phyloP scores from a whole-genome alignment of 2,888 invertebrate species.

The Drosophila kanekoi region DNA sequence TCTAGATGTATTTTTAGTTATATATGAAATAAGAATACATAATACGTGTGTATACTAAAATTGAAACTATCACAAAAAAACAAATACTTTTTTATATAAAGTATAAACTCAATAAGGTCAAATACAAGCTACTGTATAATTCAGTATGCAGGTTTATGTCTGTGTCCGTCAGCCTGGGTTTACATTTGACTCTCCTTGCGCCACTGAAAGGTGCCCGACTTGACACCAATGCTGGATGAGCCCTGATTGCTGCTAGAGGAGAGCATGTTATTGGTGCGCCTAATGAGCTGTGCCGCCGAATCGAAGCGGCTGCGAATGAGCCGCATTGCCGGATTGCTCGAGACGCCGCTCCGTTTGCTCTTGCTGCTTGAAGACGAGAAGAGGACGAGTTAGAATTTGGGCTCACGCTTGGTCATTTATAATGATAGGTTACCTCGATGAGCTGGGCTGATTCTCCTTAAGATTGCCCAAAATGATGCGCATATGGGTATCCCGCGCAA shows the following conservation, averaged over 20 bases:
- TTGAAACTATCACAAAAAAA: conserved; percentile 80
- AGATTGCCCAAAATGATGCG: conserved; percentile 92
- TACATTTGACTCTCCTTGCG: conserved; percentile 86
- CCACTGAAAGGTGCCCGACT: conserved; percentile 86
- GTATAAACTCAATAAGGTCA: conserved; percentile 60
- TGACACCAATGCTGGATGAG: conserved; percentile 85
- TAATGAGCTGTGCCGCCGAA: conserved; percentile 85
- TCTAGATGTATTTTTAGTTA: conserved; percentile 48
- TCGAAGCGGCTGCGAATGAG: conserved; percentile 87
- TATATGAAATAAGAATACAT: conserved; percentile 45
- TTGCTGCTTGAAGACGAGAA: conserved; percentile 81
- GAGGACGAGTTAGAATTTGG: background rate
- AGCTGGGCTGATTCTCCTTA: conserved; percentile 84
- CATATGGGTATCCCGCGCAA: conserved; percentile 96
- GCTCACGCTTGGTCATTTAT: too few species aligned
- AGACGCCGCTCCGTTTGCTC: conserved; percentile 93
- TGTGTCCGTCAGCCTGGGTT: conserved; percentile 44
- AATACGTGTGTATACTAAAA: conserved; percentile 67
- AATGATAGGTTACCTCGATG: conserved; percentile 78
- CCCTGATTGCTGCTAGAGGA: conserved; percentile 85
- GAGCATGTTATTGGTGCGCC: conserved; percentile 85
- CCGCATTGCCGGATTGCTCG: conserved; percentile 94
- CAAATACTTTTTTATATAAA: conserved; percentile 70
- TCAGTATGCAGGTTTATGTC: conserved; percentile 46
- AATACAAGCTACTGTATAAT: conserved; percentile 42